Evolutionary conservation across 2,888 invertebrate species (phyloP).

Genomic region (Ennomos erosarius): DNA sequence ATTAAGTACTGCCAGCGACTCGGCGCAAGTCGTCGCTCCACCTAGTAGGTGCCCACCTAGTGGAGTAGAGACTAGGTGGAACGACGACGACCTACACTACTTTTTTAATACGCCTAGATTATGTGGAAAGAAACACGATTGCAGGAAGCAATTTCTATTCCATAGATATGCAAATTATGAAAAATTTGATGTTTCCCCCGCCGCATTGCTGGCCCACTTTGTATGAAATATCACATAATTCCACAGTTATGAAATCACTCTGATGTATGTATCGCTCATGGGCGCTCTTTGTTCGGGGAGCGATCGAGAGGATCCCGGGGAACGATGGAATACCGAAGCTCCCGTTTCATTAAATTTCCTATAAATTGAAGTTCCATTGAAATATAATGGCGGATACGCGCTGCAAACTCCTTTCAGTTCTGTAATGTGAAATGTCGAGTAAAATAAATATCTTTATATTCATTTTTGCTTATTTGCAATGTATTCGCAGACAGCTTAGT

Average conservation of each 20-base stretch:
- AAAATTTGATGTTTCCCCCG: background rate
- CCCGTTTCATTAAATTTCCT: slow-evolving; percentile 28
- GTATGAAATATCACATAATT: slow-evolving; percentile 50
- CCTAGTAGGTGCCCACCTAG: too few relatives aligned
- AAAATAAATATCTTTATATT: too few relatives aligned
- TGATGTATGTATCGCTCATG: slow-evolving; percentile 41
- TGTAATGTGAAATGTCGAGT: too few relatives aligned
- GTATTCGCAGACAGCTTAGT: too few relatives aligned
- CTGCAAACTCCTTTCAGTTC: background rate
- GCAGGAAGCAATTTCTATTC: too few relatives aligned
- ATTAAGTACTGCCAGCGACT: too few relatives aligned
- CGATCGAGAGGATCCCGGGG: background rate
- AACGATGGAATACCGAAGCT: slow-evolving; percentile 13
- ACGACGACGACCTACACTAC: too few relatives aligned
- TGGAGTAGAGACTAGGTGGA: too few relatives aligned
- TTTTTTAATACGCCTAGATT: too few relatives aligned
- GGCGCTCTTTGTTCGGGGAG: slow-evolving; percentile 20
- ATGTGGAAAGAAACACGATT: too few relatives aligned
- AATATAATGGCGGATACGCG: slow-evolving; percentile 16
- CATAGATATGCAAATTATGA: background rate
- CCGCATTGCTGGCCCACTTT: slow-evolving; percentile 25
- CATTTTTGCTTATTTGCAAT: too few relatives aligned
- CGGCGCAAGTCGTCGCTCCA: too few relatives aligned
- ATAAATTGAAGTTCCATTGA: slow-evolving; percentile 24
- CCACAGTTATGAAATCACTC: slow-evolving; percentile 50